phyloP scores from a whole-genome alignment of 1,140 invertebrate genomes.

The Helicorthomorpha holstii region DNA sequence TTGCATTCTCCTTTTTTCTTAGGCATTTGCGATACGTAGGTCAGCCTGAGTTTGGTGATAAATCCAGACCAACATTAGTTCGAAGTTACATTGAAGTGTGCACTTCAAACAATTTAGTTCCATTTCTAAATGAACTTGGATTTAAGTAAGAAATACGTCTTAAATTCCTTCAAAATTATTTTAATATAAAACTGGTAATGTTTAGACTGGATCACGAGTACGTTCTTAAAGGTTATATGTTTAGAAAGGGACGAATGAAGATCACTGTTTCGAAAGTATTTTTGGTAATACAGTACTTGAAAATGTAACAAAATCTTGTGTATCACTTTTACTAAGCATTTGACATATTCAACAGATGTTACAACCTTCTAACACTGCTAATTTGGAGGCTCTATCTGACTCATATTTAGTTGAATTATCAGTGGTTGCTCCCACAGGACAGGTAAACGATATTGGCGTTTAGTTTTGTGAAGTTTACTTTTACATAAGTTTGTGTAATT shows the following conservation, averaged over 20 bases:
- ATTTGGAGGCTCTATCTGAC: constrained; percentile 67
- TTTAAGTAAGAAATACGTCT: constrained; percentile 22
- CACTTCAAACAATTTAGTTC: constrained; percentile 68
- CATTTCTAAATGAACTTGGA: constrained; percentile 83
- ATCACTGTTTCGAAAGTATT: constrained; percentile 90
- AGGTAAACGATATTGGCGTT: constrained; percentile 20
- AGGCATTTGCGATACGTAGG: constrained; percentile 75
- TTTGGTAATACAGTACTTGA: constrained; percentile 43
- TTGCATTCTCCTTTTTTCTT: no score
- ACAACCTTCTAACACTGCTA: constrained; percentile 30
- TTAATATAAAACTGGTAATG: not conserved
- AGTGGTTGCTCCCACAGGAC: constrained; percentile 76
- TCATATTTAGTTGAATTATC: constrained; percentile 91
- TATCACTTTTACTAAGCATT: no score
- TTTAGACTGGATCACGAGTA: constrained; percentile 69
- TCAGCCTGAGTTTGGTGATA: constrained; percentile 72
- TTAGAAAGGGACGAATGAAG: constrained; percentile 91
- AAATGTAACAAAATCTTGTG: no score
- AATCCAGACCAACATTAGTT: constrained; percentile 71
- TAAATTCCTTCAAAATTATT: not conserved
- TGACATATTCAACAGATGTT: constrained; percentile 32
- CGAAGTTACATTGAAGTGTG: constrained; percentile 81
- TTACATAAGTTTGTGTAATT: constrained; percentile 3
- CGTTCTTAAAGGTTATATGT: constrained; percentile 84
- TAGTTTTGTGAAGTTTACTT: constrained; percentile 4